Evolutionary conservation across 2,113 vertebrate genomes (phyloP).

Genomic region (Heterochromis multidens): DNA sequence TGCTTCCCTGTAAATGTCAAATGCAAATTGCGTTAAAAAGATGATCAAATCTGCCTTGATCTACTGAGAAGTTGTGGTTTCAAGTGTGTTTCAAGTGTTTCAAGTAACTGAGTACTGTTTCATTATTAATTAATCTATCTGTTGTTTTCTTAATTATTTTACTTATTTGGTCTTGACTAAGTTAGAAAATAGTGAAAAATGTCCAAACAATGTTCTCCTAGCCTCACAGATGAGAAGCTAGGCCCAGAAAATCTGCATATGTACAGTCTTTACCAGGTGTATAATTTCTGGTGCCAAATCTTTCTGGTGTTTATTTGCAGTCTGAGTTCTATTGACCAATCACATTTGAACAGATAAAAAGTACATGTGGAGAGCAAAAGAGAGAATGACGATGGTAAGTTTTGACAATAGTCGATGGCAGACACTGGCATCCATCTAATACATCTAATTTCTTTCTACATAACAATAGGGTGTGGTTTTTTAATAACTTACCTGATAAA

Average conservation of each 20-base stretch:
- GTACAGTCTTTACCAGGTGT: neutral
- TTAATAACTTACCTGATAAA: neutral
- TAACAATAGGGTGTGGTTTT: neutral
- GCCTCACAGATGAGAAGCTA: neutral
- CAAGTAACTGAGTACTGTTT: neutral
- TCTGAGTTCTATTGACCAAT: neutral
- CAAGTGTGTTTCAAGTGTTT: too few relatives aligned
- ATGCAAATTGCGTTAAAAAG: neutral
- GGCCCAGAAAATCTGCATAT: neutral
- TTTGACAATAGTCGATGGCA: neutral
- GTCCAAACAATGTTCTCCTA: neutral
- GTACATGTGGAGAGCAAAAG: neutral
- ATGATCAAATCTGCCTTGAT: neutral
- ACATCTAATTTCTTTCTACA: neutral
- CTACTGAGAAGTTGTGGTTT: fast-evolving
- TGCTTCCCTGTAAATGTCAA: neutral
- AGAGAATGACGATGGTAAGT: neutral
- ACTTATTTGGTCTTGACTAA: fast-evolving
- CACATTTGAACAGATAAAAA: neutral
- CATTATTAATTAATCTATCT: neutral
- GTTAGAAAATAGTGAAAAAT: too few relatives aligned
- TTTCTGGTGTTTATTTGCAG: neutral
- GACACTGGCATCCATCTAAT: neutral
- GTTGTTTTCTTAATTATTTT: neutral
- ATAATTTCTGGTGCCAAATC: neutral